Evolutionary conservation across 1,140 invertebrate genomes (phyloP).

Genomic region (Rhagoletis zephyria): DNA sequence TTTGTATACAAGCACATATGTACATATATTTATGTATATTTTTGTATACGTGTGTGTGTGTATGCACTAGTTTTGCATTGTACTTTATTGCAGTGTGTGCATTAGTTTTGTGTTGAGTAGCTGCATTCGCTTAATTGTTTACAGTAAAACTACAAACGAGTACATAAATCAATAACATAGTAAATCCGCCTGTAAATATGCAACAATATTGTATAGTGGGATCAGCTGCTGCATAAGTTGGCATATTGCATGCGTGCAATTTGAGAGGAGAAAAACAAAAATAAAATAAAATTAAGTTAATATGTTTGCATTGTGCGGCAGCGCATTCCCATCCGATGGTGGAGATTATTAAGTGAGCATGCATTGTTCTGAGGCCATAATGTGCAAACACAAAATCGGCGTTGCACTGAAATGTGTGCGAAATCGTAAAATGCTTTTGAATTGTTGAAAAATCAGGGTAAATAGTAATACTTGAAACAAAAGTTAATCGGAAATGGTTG

Average conservation of each 20-base stretch:
- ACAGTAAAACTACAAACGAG: neutral
- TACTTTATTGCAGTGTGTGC: neutral
- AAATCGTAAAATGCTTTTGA: too few relatives aligned
- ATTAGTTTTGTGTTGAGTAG: neutral
- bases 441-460: too few relatives aligned
- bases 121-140: conserved; percentile 1
- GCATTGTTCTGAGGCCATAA: too few relatives aligned
- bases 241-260: neutral
- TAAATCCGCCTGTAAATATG: neutral
- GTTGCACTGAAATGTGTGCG: too few relatives aligned
- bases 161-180: neutral
- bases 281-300: too few relatives aligned
- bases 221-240: neutral
- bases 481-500: too few relatives aligned
- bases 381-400: too few relatives aligned
- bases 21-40: conserved; percentile 11
- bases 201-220: neutral
- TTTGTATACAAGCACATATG: neutral
- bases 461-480: too few relatives aligned
- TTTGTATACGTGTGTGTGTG: neutral
- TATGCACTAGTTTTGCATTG: conserved; percentile 10
- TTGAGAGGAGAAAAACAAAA: too few relatives aligned
- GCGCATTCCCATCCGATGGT: too few relatives aligned
- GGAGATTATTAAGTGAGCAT: too few relatives aligned
- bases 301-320: too few relatives aligned